These are phyloP conservation scores for Symphodus melops DNA, from an alignment of 2,113 vertebrate genomes.

Conservation along the genomic window DNA sequence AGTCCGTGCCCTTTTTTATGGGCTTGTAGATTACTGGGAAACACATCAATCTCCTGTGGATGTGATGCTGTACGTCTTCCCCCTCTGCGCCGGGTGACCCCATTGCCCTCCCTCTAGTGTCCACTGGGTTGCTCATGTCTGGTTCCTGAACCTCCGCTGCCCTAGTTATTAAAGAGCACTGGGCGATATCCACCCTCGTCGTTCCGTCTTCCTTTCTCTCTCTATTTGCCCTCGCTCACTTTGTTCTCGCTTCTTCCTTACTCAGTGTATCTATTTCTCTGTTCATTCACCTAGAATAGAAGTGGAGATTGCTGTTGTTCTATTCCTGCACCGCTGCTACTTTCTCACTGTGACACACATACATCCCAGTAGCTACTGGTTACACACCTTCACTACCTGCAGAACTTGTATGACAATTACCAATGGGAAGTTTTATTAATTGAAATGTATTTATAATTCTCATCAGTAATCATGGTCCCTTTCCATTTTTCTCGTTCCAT, in stretches of 20 bases:
- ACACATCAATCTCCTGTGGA: constrained; percentile 80
- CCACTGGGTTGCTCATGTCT: constrained; percentile 78
- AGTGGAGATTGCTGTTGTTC: constrained; percentile 59
- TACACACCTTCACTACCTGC: constrained; percentile 24
- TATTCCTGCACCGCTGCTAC: constrained; percentile 4
- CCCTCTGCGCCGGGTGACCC: constrained; percentile 63
- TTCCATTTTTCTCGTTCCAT: constrained; percentile 67
- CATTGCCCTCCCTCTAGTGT: constrained; percentile 78
- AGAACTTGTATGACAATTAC: constrained; percentile 50
- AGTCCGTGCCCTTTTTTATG: constrained; percentile 76
- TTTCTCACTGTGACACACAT: constrained; percentile 10
- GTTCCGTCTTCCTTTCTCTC: constrained; percentile 51
- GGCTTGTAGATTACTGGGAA: constrained; percentile 78
- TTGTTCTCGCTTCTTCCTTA: constrained; percentile 46
- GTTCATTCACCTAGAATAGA: constrained; percentile 70
- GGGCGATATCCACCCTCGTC: constrained; percentile 64
- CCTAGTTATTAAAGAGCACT: constrained; percentile 81
- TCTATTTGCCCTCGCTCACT: constrained; percentile 48
- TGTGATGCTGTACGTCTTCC: constrained; percentile 59
- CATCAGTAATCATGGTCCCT: constrained; percentile 64
- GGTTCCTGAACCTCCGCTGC: constrained; percentile 70
- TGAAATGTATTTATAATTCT: constrained; percentile 77
- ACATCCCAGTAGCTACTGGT: constrained; percentile 20
- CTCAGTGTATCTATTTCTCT: constrained; percentile 46
- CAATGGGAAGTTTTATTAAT: constrained; percentile 55